Evolutionary conservation across 2,888 invertebrate genomes (phyloP), one percentile per base, ranked within the genome.

Genomic region (Bellardia bayeri): DNA sequence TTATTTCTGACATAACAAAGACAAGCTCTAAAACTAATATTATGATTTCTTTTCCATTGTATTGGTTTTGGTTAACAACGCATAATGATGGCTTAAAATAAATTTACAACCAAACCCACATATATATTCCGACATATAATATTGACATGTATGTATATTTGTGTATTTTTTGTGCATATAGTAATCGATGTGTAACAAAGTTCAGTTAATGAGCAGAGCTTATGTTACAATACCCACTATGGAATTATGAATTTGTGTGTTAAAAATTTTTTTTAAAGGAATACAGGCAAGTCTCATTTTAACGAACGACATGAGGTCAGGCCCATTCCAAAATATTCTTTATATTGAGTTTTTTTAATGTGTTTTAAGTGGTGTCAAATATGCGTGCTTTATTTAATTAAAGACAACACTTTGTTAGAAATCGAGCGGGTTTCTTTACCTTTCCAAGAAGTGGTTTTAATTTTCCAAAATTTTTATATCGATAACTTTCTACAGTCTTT

Each of bases 11-110:
- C 74, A 66, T 63, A 23, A 14, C 51, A 54, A 63, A 45, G 13
- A 13, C 9, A 82, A 49, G 4, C 6, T 14, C 69, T 80, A 75
- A 79, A 71, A 74, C 71, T 56, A 83, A 82, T 86, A 69, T 74
- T 78, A n/a, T 69, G 63, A 23, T 64, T 72, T 37, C 3, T 11
- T 11, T n/a, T 3, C 49, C 16, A 85, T 63, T 68, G 45, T 51
- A 13, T 16, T 63, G 4, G 13, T 16, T 16, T 9, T 30, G 11
- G n/a, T 37, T 37, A 14, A 49, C 45, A 58, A 23, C 30, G 51
- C 45, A 64, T 16, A 58, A 63, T 64, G 76, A 66, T 30, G 64
- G 45, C 45, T 42, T 7, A 11, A 16, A 49, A 72, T 40, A 56
- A 37, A 51, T 49, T 51, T 66, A 51, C 3, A 51, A 5, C 5